Conservation (phyloP, 2,888 invertebrate genomes). For the Anodontia alba region DNA sequence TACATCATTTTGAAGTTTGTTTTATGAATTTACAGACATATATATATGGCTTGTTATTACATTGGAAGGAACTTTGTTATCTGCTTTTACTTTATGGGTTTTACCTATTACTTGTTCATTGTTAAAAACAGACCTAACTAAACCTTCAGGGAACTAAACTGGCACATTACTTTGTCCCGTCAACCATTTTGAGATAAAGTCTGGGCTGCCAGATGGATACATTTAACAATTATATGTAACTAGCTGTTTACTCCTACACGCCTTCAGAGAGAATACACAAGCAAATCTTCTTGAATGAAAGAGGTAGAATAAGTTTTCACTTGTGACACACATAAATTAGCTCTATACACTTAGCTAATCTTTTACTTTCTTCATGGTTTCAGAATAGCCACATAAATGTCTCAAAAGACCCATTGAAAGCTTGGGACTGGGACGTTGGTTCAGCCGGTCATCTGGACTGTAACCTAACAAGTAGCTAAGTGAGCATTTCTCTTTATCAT, state of each 20-base stretch:
- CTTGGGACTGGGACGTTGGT: background rate
- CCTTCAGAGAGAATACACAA: no score
- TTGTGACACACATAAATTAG: background rate
- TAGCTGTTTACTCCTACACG: no score
- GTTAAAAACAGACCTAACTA: constrained; percentile 34
- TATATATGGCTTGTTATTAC: constrained; percentile 29
- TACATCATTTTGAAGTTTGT: constrained; percentile 14
- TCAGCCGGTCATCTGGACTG: background rate
- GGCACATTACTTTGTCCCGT: constrained; percentile 14
- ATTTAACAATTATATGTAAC: no score
- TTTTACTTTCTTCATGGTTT: no score
- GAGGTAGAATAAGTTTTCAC: background rate
- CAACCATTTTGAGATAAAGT: no score
- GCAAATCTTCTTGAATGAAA: background rate
- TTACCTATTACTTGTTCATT: constrained; percentile 46
- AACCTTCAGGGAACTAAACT: constrained; percentile 25
- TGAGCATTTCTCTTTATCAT: constrained; percentile 17
- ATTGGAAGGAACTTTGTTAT: constrained; percentile 28
- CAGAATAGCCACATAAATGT: background rate
- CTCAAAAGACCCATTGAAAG: background rate
- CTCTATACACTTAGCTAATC: background rate
- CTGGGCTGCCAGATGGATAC: no score
- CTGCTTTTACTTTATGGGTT: constrained; percentile 33
- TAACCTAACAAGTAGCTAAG: constrained; percentile 6
- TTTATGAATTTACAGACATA: constrained; percentile 23